A percentile compares a stretch with the other conserved stretches of the same genome.
These are phyloP conservation scores for human DNA, from an alignment of 2,113 vertebrate genomes.

Conservation along the genomic window DNA sequence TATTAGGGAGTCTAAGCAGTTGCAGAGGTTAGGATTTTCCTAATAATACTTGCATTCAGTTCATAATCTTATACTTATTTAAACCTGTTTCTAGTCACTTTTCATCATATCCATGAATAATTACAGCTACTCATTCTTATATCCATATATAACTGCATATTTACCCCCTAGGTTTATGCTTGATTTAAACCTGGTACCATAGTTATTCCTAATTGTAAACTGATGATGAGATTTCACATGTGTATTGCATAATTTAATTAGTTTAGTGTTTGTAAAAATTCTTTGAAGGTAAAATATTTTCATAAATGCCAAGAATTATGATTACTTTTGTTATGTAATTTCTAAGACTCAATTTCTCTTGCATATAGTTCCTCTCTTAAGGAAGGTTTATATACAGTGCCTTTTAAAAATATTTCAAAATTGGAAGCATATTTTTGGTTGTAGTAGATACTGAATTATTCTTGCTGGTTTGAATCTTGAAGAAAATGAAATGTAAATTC, in stretches of 20 bases:
- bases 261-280: constrained; percentile 60
- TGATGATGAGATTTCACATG: constrained; percentile 36
- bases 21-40: constrained; percentile 23
- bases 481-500: constrained; percentile 34
- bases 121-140: neutral
- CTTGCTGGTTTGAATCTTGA: constrained; percentile 46
- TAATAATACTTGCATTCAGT: neutral
- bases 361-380: constrained; percentile 35
- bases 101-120: neutral
- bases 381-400: neutral
- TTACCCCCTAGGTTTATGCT: neutral
- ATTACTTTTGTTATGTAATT: constrained; percentile 50
- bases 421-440: constrained; percentile 56
- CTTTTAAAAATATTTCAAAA: constrained; percentile 47
- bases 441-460: constrained; percentile 26
- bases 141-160: neutral
- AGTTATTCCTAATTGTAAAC: constrained; percentile 33
- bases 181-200: neutral
- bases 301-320: constrained; percentile 38
- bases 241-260: constrained; percentile 53
- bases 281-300: constrained; percentile 40
- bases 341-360: constrained; percentile 3
- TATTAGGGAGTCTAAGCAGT: neutral
- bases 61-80: constrained; percentile 23
- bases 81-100: neutral